Evolutionary conservation across 1,140 invertebrate genomes (phyloP).

Genomic region (Spodoptera litura): DNA sequence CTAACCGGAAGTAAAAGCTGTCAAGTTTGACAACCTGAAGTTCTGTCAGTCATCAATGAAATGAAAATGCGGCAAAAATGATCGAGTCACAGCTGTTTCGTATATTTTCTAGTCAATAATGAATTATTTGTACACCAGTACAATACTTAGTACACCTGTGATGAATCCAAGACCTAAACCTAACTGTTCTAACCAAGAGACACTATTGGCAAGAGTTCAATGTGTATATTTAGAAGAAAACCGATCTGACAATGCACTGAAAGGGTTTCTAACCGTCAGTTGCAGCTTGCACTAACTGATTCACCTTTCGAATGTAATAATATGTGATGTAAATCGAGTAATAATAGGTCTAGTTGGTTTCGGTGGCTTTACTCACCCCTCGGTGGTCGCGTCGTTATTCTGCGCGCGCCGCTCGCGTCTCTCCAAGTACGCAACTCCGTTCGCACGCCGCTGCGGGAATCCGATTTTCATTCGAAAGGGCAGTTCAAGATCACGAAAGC

Average conservation of each 20-base stretch:
- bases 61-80: background rate
- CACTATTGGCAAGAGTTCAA: constrained; percentile 75
- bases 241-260: constrained; percentile 31
- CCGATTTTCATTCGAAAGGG: constrained; percentile 79
- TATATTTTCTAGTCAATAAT: background rate
- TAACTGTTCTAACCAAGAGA: constrained; percentile 47
- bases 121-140: background rate
- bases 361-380: constrained; percentile 65
- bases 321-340: constrained; percentile 35
- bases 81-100: background rate
- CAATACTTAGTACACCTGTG: background rate
- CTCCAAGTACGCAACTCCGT: constrained; percentile 77
- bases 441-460: constrained; percentile 67
- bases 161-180: constrained; percentile 17
- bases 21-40: constrained; percentile 4
- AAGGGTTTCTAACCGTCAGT: constrained; percentile 6
- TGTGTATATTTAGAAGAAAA: constrained; percentile 70
- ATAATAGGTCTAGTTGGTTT: constrained; percentile 54
- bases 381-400: constrained; percentile 62
- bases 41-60: too few species aligned
- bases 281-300: constrained; percentile 12
- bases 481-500: constrained; percentile 84
- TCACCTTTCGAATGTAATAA: constrained; percentile 6
- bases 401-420: constrained; percentile 76
- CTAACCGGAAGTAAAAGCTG: constrained; percentile 4